Evolutionary conservation across 2,113 vertebrate genomes (phyloP).

Genomic region (Erythrolamprus reginae): DNA sequence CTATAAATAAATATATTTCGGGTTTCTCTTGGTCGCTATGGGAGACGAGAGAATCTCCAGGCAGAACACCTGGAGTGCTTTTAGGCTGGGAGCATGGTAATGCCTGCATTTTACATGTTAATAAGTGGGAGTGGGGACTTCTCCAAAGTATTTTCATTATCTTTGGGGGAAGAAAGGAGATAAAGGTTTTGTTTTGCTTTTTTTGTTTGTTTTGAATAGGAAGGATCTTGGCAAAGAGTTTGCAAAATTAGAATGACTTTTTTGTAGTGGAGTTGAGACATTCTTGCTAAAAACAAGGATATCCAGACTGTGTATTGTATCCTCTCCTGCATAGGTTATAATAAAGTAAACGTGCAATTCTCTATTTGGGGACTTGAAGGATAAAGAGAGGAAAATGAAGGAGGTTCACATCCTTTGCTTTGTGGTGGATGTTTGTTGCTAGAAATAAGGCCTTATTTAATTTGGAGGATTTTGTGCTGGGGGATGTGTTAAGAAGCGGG

Average conservation of each 20-base stretch:
- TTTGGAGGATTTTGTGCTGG: background rate
- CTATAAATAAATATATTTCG: conserved; percentile 15
- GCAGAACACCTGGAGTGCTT: background rate
- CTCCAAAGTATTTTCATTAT: background rate
- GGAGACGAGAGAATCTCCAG: background rate
- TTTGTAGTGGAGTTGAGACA: background rate
- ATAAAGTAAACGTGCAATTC: conserved; percentile 31
- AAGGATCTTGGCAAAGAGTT: background rate
- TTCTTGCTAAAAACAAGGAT: background rate
- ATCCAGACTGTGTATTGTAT: background rate
- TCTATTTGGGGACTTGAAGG: conserved; percentile 32
- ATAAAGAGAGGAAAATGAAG: background rate
- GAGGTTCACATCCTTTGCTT: conserved; percentile 37
- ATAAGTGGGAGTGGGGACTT: background rate
- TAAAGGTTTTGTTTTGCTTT: background rate
- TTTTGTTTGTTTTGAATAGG: background rate
- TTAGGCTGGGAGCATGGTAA: background rate
- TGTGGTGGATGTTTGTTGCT: conserved; percentile 23
- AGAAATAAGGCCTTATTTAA: background rate
- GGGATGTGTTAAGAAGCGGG: background rate
- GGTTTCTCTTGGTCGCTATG: background rate
- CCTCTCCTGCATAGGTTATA: background rate
- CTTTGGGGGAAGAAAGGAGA: background rate
- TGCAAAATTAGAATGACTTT: background rate
- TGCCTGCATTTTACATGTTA: background rate